A percentile compares a stretch with the other conserved stretches of the same genome.
phyloP scores from a whole-genome alignment of 2,888 invertebrate genomes.

The Polyploca ridens region DNA sequence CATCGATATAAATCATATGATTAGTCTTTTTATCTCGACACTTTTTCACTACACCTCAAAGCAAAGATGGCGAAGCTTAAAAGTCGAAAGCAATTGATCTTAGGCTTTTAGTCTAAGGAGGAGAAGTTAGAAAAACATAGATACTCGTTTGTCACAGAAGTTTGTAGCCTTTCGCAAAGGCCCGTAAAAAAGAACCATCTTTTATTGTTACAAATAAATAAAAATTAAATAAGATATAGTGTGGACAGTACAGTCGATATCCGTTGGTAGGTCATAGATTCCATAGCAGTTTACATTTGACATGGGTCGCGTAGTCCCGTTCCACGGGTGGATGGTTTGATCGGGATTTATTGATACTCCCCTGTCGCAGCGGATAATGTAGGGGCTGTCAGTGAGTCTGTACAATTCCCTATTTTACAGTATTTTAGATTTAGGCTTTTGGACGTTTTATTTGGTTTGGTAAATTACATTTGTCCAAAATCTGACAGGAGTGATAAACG shows the following conservation, averaged over 20 bases:
- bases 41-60: too few species aligned
- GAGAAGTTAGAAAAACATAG: background rate
- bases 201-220: slow-evolving; percentile 9
- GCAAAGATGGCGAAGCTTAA: background rate
- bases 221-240: slow-evolving; percentile 13
- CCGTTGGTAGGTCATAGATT: slow-evolving; percentile 3
- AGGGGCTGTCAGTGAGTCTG: slow-evolving; percentile 23
- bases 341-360: slow-evolving; percentile 56
- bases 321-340: slow-evolving; percentile 44
- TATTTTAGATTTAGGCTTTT: background rate
- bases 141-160: background rate
- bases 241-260: slow-evolving; percentile 7
- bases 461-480: slow-evolving; percentile 13
- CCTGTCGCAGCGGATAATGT: slow-evolving; percentile 33
- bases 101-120: background rate
- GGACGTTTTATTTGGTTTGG: background rate
- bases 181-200: background rate
- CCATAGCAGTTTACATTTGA: slow-evolving; percentile 47
- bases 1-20: too few species aligned
- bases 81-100: background rate
- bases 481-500: background rate
- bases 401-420: background rate
- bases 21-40: too few species aligned
- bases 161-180: background rate
- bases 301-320: slow-evolving; percentile 50